Conservation (phyloP, 2,797 vertebrate genomes). For the Enteromius paludinosus region DNA sequence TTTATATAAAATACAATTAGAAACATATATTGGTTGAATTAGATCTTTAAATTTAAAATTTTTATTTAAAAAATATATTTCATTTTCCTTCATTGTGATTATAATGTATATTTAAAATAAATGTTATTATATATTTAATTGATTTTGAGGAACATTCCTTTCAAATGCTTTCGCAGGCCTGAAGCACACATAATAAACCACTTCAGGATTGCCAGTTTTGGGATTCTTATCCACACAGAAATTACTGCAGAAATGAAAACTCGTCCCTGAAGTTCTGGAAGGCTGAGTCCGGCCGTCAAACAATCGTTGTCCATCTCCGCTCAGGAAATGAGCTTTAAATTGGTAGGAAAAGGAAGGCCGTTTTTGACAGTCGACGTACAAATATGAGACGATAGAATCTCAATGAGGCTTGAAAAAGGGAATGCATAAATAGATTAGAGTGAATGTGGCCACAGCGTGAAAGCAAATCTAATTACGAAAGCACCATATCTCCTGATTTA, state of each 20-base stretch:
- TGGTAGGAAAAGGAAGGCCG: constrained; percentile 72
- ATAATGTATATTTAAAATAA: background rate
- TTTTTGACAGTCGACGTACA: constrained; percentile 76
- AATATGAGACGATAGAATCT: constrained; percentile 81
- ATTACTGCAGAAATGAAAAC: constrained; percentile 27
- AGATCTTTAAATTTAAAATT: background rate
- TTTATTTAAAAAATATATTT: background rate
- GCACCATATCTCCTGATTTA: constrained; percentile 73
- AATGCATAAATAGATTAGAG: constrained; percentile 83
- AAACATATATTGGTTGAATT: background rate
- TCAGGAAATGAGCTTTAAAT: constrained; percentile 77
- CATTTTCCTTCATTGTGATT: background rate
- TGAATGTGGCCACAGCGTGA: constrained; percentile 75
- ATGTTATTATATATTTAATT: background rate
- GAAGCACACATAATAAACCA: background rate
- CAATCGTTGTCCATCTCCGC: constrained; percentile 74
- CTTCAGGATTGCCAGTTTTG: background rate
- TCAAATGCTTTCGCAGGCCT: background rate
- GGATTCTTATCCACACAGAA: constrained; percentile 9
- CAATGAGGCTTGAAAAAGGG: constrained; percentile 80
- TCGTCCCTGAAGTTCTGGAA: constrained; percentile 65
- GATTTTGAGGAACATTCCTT: background rate
- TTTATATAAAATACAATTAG: background rate
- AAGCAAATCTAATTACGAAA: constrained; percentile 82
- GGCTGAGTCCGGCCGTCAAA: constrained; percentile 66